A percentile compares a stretch with the other conserved stretches of the same genome.
Conservation (phyloP, 2,797 vertebrate genomes). For the Ciconia nigra region DNA sequence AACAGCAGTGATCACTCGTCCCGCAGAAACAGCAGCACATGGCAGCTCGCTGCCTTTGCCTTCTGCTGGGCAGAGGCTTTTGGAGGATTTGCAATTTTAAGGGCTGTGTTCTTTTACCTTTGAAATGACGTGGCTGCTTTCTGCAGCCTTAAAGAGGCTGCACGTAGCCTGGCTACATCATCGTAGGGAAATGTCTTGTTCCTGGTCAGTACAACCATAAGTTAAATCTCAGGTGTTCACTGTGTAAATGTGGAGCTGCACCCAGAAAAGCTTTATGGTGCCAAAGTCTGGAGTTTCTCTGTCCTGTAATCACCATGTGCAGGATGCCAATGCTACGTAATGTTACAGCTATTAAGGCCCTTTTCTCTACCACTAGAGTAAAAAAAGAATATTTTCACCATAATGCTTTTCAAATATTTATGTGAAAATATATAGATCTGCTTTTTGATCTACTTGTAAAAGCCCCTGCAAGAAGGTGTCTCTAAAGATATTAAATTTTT, state of each 20-base stretch:
- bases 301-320: neutral
- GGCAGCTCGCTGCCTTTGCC: neutral
- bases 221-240: neutral
- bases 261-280: neutral
- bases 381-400: slow-evolving; percentile 7
- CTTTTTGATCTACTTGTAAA: slow-evolving; percentile 13
- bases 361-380: neutral
- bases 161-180: neutral
- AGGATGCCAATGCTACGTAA: neutral
- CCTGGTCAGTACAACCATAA: neutral
- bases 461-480: neutral
- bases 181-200: neutral
- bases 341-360: neutral
- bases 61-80: neutral
- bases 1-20: neutral
- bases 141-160: neutral
- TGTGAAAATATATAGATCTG: slow-evolving; percentile 4
- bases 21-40: neutral
- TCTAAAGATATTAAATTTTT: neutral
- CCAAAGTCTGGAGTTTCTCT: neutral
- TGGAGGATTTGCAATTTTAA: neutral
- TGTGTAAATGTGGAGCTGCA: neutral
- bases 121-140: neutral
- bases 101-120: neutral
- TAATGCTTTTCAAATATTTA: slow-evolving; percentile 19